Base-by-base conservation (phyloP, 2,113 vertebrate species). In the Boleophthalmus pectinirostris region DNA sequence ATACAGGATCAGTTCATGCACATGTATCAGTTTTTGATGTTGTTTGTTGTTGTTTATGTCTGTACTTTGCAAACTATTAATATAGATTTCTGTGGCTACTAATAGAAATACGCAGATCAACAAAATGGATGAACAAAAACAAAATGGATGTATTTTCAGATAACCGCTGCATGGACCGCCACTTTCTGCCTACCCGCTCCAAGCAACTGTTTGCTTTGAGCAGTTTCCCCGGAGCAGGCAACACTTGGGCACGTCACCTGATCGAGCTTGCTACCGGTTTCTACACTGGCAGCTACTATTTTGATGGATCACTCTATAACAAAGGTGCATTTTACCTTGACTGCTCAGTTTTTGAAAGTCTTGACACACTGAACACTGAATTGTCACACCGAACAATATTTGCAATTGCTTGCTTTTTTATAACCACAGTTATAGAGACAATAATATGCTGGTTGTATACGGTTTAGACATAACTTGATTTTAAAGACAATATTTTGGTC, bases 271-370 rank as follows among this genome's bases (percentile, higher is more conserved):
- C 96, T 79, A 99, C 97, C 0, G 98, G 98, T 70, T 97, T 95
- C 90, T 99, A 99, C 92, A 98, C 96, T 0, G 98, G 98, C 88
- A 99, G 98, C 91, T 98, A 97, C 85, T 99, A 99, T 90, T 99
- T 99, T 0, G 98, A 99, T 0, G 97, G 97, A 1, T 98, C 97
- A 3, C 95, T 99, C 43, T 99, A 99, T 87, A 99, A 98, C 87
- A 99, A 99, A 96, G 98, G 24, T 5, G 24, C 23, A 15, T 58
- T 9, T 51, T 5, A 51, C 9, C 1, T n/a, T 54, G 16, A 20
- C 4, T 0, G 7, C 8, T 9, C 51, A 54, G 8, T n/a, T 21
- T 43, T 49, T 49, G 15, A 49, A 49, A 49, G 5, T 51, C 18
- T 51, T 20, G 16, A 51, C 29, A 29, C 29, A 29, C 29, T 29